Evolutionary conservation across 2,113 vertebrate species (phyloP).

Genomic region (Nettapus auritus): DNA sequence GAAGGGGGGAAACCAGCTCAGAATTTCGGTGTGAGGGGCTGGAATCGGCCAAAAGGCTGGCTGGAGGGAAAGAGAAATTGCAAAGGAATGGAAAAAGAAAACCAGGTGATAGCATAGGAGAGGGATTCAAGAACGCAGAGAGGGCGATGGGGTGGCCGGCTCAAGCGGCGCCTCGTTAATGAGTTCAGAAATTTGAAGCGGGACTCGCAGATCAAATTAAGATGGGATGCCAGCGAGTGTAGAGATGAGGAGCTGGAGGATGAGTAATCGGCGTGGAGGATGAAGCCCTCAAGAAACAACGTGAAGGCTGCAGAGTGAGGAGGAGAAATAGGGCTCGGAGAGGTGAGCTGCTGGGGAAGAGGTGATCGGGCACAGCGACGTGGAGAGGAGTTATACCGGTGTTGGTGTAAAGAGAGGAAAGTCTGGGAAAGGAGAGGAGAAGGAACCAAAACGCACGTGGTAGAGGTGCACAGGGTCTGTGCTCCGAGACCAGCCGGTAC

Average conservation of each 20-base stretch:
- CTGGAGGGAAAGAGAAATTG: not conserved
- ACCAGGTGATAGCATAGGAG: not conserved
- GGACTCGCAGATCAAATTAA: not conserved
- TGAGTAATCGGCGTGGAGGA: slow-evolving; percentile 37
- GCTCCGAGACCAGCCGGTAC: not conserved
- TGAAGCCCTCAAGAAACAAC: not conserved
- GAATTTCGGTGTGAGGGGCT: not conserved
- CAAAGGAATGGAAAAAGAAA: not conserved
- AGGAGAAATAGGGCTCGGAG: not conserved
- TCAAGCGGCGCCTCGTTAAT: not conserved
- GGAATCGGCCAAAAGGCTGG: not conserved
- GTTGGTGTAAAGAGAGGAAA: not conserved
- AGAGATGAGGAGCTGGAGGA: not conserved
- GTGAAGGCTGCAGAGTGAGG: not conserved
- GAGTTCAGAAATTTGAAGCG: not conserved
- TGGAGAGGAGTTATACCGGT: not conserved
- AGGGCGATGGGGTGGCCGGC: not conserved
- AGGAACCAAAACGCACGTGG: not conserved
- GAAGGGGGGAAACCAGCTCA: not conserved
- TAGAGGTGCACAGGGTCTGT: not conserved
- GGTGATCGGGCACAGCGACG: not conserved
- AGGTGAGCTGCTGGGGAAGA: not conserved
- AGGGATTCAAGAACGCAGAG: not conserved
- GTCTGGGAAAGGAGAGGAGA: not conserved
- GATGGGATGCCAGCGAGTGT: not conserved